Conservation (phyloP, 1,140 invertebrate genomes). For the Neuroterus valhalla region DNA sequence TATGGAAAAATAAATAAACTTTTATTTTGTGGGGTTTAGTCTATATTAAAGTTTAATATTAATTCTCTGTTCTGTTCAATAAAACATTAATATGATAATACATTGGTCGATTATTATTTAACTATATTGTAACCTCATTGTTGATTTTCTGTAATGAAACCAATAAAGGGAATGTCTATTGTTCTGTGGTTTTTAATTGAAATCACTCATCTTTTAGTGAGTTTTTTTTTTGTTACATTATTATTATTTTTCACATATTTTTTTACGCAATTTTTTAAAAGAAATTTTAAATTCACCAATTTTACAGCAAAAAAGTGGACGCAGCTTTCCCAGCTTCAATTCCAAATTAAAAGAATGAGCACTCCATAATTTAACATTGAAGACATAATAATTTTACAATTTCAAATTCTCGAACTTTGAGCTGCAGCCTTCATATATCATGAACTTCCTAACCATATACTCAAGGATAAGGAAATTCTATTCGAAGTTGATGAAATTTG, state of each 20-base stretch:
- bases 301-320: no score
- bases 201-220: slow-evolving; percentile 78
- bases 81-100: slow-evolving; percentile 64
- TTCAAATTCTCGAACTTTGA: no score
- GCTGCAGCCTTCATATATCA: no score
- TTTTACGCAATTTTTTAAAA: slow-evolving; percentile 17
- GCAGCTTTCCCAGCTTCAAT: no score
- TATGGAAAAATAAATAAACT: slow-evolving; percentile 64
- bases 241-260: slow-evolving; percentile 19
- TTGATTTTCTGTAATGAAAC: slow-evolving; percentile 6
- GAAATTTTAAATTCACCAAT: no score
- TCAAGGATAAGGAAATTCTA: no score
- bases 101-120: slow-evolving; percentile 69
- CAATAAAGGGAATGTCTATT: slow-evolving; percentile 13
- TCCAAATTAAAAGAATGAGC: no score
- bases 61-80: slow-evolving; percentile 58
- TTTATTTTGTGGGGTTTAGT: slow-evolving; percentile 53
- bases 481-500: no score
- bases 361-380: no score
- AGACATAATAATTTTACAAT: no score
- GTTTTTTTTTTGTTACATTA: slow-evolving; percentile 63
- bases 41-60: slow-evolving; percentile 44
- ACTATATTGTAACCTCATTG: slow-evolving; percentile 50
- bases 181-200: slow-evolving; percentile 40
- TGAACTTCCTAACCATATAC: no score